Conservation (phyloP, 2,888 invertebrate genomes). For the Eupithecia abbreviata region DNA sequence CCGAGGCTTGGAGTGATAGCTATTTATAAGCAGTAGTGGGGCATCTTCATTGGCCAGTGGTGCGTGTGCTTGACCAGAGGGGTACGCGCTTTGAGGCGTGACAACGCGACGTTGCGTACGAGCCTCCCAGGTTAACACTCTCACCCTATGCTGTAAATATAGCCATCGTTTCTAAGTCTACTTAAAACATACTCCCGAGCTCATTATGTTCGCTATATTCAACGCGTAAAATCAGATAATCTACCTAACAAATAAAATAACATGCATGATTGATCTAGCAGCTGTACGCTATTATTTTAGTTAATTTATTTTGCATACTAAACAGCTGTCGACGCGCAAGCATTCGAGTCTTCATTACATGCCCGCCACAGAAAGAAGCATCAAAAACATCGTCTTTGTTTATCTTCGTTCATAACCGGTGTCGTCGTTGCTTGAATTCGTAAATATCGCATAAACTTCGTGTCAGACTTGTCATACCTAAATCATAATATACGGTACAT, state of each 20-base stretch:
- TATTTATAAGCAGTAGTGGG: conserved; percentile 69
- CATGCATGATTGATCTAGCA: conserved; percentile 31
- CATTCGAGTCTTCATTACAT: conserved; percentile 29
- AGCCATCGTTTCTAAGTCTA: conserved; percentile 13
- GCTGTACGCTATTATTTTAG: conserved; percentile 27
- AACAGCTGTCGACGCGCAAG: conserved; percentile 14
- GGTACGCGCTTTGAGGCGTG: conserved; percentile 63
- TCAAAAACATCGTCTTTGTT: conserved; percentile 52
- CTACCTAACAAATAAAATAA: conserved; percentile 21
- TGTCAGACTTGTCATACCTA: conserved; percentile 53
- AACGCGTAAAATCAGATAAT: conserved; percentile 5
- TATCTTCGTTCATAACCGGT: conserved; percentile 59
- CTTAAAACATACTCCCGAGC: conserved; percentile 1
- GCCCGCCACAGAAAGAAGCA: conserved; percentile 19
- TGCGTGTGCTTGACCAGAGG: conserved; percentile 68
- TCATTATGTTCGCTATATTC: conserved; percentile 1
- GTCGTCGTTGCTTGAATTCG: conserved; percentile 61
- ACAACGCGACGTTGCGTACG: conserved; percentile 53
- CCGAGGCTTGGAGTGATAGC: conserved; percentile 44
- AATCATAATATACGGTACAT: too few relatives aligned
- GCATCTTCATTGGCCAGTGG: conserved; percentile 63
- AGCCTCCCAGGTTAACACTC: conserved; percentile 29
- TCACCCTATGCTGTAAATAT: conserved; percentile 43
- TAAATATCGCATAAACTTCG: conserved; percentile 60
- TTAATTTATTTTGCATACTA: conserved; percentile 25